Conservation (phyloP, 1,140 invertebrate genomes). For the Metopolophium dirhodum region DNA sequence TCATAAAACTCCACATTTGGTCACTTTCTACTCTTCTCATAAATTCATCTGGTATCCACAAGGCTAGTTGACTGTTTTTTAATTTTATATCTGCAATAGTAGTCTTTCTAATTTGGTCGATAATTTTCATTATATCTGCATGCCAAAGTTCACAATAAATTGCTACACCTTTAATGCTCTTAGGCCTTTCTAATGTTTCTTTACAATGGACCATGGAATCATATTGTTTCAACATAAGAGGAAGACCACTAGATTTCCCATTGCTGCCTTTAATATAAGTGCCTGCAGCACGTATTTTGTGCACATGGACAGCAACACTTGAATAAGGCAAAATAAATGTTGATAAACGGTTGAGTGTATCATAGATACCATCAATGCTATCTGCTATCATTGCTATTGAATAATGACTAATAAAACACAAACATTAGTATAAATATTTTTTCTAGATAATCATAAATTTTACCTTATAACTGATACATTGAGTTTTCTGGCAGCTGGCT, state of each 20-base stretch:
- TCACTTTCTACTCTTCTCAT: conserved; percentile 94
- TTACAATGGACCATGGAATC: conserved; percentile 81
- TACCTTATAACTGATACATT: conserved; percentile 90
- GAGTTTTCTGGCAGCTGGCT: conserved; percentile 97
- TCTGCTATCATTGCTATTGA: conserved; percentile 94
- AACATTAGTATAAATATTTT: background rate
- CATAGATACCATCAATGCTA: conserved; percentile 98
- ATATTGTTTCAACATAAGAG: conserved; percentile 96
- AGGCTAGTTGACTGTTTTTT: conserved; percentile 94
- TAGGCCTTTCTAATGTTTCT: conserved; percentile 54
- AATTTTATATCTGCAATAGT: conserved; percentile 90
- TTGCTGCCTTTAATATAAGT: conserved; percentile 94
- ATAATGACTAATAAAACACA: conserved; percentile 76
- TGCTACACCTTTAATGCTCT: conserved; percentile 94
- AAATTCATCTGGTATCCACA: conserved; percentile 99
- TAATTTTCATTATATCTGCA: conserved; percentile 94
- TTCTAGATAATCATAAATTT: background rate
- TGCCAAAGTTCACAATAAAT: conserved; percentile 99
- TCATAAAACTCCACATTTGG: conserved; percentile 96
- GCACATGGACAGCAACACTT: conserved; percentile 96
- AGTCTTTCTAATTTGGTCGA: conserved; percentile 93
- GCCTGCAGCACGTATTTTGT: conserved; percentile 92
- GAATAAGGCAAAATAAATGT: conserved; percentile 96
- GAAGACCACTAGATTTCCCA: conserved; percentile 92
- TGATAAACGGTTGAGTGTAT: conserved; percentile 92